These are phyloP conservation scores for Limnothrissa miodon DNA, from an alignment of 2,113 vertebrate species.

Conservation along the genomic window DNA sequence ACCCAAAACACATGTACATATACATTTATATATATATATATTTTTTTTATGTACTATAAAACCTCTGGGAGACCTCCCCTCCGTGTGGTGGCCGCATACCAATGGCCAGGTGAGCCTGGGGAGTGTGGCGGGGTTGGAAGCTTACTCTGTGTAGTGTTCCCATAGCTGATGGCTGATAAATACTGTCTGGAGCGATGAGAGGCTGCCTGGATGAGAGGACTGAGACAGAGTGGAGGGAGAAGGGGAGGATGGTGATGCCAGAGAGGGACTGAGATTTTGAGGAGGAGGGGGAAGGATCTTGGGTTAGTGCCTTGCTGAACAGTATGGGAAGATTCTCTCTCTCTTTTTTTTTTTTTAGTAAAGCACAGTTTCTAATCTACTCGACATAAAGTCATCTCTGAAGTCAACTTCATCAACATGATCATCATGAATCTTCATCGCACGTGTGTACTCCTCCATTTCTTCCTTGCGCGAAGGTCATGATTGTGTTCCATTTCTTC, in stretches of 20 bases:
- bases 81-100: not conserved
- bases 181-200: constrained; percentile 42
- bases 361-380: constrained; percentile 53
- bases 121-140: not conserved
- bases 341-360: constrained; percentile 53
- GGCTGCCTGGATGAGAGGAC: constrained; percentile 5
- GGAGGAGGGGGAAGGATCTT: constrained; percentile 10
- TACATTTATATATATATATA: constrained; percentile 15
- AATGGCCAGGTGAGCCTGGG: not conserved
- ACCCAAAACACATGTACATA: not conserved
- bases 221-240: not conserved
- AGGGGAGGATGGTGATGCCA: not conserved
- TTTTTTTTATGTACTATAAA: constrained; percentile 6
- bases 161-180: constrained; percentile 29
- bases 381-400: constrained; percentile 47
- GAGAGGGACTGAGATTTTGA: constrained; percentile 7
- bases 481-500: constrained; percentile 46
- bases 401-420: constrained; percentile 43
- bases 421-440: constrained; percentile 40
- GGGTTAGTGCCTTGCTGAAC: constrained; percentile 58
- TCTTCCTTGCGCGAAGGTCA: constrained; percentile 32
- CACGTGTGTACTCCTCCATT: not conserved
- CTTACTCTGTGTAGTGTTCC: constrained; percentile 42
- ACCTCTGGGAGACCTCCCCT: not conserved
- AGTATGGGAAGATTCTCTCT: constrained; percentile 55